A percentile compares a stretch with the other conserved stretches of the same genome.
phyloP scores from a whole-genome alignment of 2,113 vertebrate species.

The Caranx ignobilis region DNA sequence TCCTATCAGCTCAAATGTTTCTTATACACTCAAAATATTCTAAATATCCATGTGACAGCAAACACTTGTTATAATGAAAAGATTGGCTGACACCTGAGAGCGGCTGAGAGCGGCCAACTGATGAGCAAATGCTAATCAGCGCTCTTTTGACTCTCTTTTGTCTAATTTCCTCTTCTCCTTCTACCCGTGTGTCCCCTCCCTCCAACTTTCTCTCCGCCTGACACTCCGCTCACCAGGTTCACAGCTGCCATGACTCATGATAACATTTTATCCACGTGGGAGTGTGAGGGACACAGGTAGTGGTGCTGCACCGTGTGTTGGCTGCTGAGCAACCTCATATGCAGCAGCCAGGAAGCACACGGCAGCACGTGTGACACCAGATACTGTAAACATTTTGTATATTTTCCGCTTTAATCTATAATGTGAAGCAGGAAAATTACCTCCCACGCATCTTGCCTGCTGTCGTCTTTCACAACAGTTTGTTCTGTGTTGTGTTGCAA shows the following conservation, averaged over 20 bases:
- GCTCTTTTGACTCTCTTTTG: constrained; percentile 64
- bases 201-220: constrained; percentile 28
- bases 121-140: constrained; percentile 65
- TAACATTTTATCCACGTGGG: constrained; percentile 24
- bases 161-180: constrained; percentile 56
- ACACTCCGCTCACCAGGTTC: constrained; percentile 40
- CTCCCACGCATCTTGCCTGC: constrained; percentile 72
- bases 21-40: constrained; percentile 62
- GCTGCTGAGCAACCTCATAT: constrained; percentile 2
- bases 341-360: not conserved
- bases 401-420: constrained; percentile 46
- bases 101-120: constrained; percentile 49
- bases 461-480: constrained; percentile 73
- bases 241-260: constrained; percentile 49
- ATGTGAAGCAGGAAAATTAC: constrained; percentile 72
- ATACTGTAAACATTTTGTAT: constrained; percentile 51
- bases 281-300: constrained; percentile 49
- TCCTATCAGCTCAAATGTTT: constrained; percentile 14
- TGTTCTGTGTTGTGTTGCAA: constrained; percentile 80
- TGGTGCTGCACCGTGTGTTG: constrained; percentile 18
- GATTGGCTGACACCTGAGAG: constrained; percentile 46
- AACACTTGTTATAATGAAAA: constrained; percentile 66
- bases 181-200: constrained; percentile 14
- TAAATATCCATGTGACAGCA: constrained; percentile 38
- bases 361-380: constrained; percentile 6